A percentile compares a stretch with the other conserved stretches of the same genome.
Evolutionary conservation across 2,888 invertebrate species (phyloP).

Genomic region (Eledona agricola): DNA sequence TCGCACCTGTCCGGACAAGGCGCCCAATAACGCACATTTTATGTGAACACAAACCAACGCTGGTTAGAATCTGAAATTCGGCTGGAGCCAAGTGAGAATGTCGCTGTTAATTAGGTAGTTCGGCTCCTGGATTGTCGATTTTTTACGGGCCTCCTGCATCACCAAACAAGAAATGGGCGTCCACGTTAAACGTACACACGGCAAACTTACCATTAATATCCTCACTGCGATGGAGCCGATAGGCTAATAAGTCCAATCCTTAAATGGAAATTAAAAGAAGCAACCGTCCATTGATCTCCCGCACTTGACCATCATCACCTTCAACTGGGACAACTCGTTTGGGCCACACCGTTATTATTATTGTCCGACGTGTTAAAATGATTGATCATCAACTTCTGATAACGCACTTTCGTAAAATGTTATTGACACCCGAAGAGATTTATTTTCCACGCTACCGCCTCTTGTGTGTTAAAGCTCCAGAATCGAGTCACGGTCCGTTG

Average conservation of each 20-base stretch:
- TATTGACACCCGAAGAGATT: constrained; percentile 29
- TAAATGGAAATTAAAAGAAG: constrained; percentile 6
- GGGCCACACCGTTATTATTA: constrained; percentile 22
- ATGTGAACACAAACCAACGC: no score
- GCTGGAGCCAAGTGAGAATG: no score
- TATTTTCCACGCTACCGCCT: constrained; percentile 1
- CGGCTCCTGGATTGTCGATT: background rate
- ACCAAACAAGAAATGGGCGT: constrained; percentile 8
- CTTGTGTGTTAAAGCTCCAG: no score
- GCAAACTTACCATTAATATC: constrained; percentile 21
- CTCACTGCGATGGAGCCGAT: constrained; percentile 14
- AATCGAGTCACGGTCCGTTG: no score
- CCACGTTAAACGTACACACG: constrained; percentile 10
- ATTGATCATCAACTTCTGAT: constrained; percentile 35
- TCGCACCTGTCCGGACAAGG: no score
- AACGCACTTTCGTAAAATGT: constrained; percentile 27
- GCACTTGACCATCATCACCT: background rate
- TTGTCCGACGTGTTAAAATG: constrained; percentile 35
- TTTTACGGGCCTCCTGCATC: constrained; percentile 3
- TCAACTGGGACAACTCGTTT: constrained; percentile 6
- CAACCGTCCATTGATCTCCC: background rate
- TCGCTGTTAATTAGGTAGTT: constrained; percentile 2
- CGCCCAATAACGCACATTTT: no score
- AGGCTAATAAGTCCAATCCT: constrained; percentile 18
- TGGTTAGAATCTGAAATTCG: no score